Evolutionary conservation across 2,888 invertebrate genomes (phyloP), one percentile per base, ranked within the genome.

Genomic region (Morpho deidamia): DNA sequence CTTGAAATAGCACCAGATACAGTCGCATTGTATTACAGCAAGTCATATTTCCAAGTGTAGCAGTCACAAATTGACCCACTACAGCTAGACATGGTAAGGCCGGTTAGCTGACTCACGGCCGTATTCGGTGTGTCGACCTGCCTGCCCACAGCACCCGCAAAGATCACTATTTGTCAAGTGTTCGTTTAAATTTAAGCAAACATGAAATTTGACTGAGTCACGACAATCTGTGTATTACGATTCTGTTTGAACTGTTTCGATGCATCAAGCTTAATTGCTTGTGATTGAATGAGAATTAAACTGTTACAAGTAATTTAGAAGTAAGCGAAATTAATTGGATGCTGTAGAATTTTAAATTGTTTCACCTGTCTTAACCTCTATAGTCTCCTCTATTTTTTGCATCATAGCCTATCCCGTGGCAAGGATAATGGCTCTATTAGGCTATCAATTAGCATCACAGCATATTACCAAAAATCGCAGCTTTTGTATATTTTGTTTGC

Each of bases 41-140:
- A 58, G 56, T 59, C 56, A 51, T 56, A 56, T 56, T 53, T 37
- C 51, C 52, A 51, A 55, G 51, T 48, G 55, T 37, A 40, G 56
- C 51, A 46, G 44, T 43, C 48, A 55, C 56, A 60, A 60, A 60
- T 58, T 58, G 54, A 60, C 55, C 55, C 43, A 62, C 56, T 60
- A 61, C 53, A 45, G 52, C 58, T 60, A 60, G 60, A 60, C 58
- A 47, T 44, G 51, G 50, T 51, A 38, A 47, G 39, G 51, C 48
- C 48, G 42, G 48, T 44, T 41, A 42, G 48, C 48, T 61, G 57
- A 61, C 32, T 60, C 61, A 61, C 44, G 49, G 32, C 38, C 56
- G 9, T 53, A 48, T 59, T 49, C 49, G 47, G 59, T 37, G 11
- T 44, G 14, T 33, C 47, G 51, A 53, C 51, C 51, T 44, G 35